phyloP scores from a whole-genome alignment of 2,797 vertebrate species.

The Melanotaenia boesemani region DNA sequence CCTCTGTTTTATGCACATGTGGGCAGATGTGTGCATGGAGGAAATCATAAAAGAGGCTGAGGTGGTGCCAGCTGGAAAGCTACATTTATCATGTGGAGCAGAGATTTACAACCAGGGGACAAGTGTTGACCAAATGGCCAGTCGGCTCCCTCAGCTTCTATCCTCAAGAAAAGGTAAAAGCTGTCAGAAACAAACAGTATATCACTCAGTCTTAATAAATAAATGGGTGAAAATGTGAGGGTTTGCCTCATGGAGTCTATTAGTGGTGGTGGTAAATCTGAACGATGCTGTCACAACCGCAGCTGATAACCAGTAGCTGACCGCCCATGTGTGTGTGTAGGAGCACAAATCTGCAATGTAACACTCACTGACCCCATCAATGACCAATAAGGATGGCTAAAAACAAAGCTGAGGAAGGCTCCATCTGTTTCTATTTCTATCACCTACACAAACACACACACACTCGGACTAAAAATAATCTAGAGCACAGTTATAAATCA shows the following conservation, averaged over 20 bases:
- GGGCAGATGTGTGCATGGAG: slow-evolving; percentile 48
- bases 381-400: slow-evolving; percentile 27
- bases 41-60: slow-evolving; percentile 26
- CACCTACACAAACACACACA: slow-evolving; percentile 37
- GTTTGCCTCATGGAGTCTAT: slow-evolving; percentile 46
- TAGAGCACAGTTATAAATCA: slow-evolving; percentile 66
- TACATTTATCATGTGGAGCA: slow-evolving; percentile 42
- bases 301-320: slow-evolving; percentile 64
- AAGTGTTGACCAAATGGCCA: slow-evolving; percentile 70
- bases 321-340: slow-evolving; percentile 32
- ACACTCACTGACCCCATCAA: slow-evolving; percentile 25
- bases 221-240: slow-evolving; percentile 22
- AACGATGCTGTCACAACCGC: slow-evolving; percentile 39
- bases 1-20: slow-evolving; percentile 20
- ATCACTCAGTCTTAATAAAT: slow-evolving; percentile 9
- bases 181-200: slow-evolving; percentile 4
- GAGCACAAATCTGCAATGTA: slow-evolving; percentile 16
- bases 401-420: slow-evolving; percentile 34
- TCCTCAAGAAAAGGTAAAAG: slow-evolving; percentile 14
- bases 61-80: slow-evolving; percentile 52
- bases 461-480: slow-evolving; percentile 68
- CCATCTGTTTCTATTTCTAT: slow-evolving; percentile 49
- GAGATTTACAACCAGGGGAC: slow-evolving; percentile 50
- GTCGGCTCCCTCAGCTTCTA: slow-evolving; percentile 26
- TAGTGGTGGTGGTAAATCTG: slow-evolving; percentile 47